Evolutionary conservation across 2,113 vertebrate species (phyloP).

Genomic region (Phrynocephalus versicolor): DNA sequence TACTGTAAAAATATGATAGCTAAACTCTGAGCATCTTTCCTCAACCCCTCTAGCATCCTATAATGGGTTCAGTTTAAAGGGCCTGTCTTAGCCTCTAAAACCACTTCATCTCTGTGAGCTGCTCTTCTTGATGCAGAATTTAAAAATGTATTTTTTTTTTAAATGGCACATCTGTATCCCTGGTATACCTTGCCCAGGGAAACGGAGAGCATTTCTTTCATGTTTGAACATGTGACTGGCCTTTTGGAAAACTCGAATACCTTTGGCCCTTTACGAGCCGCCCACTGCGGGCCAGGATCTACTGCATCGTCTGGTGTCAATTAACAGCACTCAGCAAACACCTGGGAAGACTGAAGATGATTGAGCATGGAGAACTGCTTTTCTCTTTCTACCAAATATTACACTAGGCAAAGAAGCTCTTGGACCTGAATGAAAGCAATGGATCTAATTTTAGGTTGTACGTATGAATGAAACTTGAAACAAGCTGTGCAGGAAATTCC

Average conservation of each 20-base stretch:
- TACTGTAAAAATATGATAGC: not conserved
- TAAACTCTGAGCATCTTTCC: not conserved
- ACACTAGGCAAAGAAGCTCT: constrained; percentile 67
- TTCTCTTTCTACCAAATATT: constrained; percentile 73
- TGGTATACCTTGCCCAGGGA: not conserved
- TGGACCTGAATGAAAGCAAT: constrained; percentile 77
- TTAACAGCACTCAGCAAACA: constrained; percentile 40
- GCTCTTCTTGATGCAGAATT: not conserved
- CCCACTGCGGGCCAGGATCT: constrained; percentile 32
- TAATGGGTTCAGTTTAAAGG: not conserved
- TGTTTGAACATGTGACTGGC: constrained; percentile 31
- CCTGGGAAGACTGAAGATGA: constrained; percentile 31
- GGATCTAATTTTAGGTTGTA: constrained; percentile 80
- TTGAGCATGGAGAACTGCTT: constrained; percentile 61
- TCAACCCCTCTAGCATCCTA: not conserved
- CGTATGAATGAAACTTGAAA: constrained; percentile 83
- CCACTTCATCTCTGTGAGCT: not conserved
- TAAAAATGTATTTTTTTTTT: no score
- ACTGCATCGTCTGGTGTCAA: constrained; percentile 41
- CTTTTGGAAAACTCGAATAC: constrained; percentile 49
- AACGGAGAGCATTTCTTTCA: constrained; percentile 20
- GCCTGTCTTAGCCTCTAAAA: not conserved
- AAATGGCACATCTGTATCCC: not conserved
- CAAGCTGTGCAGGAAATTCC: constrained; percentile 76
- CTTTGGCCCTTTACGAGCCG: constrained; percentile 64